A percentile compares a stretch with the other conserved stretches of the same genome.
Conservation (phyloP, 2,113 vertebrate species). For the Micronycteris hirsuta region DNA sequence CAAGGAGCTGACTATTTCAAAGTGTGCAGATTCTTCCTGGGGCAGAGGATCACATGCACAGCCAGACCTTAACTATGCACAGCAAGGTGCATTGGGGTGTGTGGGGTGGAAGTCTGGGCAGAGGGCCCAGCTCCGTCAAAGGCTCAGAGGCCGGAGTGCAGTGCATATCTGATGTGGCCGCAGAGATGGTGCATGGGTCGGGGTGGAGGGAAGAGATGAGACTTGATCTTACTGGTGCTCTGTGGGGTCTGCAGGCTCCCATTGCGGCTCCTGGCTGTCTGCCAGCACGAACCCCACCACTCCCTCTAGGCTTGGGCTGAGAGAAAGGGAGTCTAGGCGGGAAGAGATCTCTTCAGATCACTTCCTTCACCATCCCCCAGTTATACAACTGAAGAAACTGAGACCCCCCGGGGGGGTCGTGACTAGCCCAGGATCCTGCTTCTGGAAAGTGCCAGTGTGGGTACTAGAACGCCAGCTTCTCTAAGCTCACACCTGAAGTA, state of each 20-base stretch:
- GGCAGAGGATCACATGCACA: background rate
- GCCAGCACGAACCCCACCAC: background rate
- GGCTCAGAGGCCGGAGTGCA: background rate
- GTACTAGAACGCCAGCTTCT: background rate
- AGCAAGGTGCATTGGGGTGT: background rate
- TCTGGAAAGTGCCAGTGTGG: background rate
- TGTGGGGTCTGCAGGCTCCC: background rate
- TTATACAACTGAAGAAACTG: background rate
- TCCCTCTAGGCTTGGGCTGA: background rate
- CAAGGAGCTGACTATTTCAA: background rate
- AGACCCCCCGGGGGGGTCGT: background rate
- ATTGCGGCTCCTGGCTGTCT: background rate
- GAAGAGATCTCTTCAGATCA: background rate
- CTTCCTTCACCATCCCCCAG: background rate
- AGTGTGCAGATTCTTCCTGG: background rate
- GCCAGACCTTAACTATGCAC: background rate
- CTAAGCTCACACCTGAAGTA: background rate
- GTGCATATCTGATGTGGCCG: background rate
- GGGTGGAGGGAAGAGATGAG: background rate
- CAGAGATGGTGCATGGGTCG: background rate
- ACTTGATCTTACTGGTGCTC: background rate
- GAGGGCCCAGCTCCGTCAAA: background rate
- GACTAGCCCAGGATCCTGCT: background rate
- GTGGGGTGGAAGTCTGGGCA: background rate
- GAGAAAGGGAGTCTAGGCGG: background rate